phyloP scores from a whole-genome alignment of 2,888 invertebrate species.

The Tenthredo notha region DNA sequence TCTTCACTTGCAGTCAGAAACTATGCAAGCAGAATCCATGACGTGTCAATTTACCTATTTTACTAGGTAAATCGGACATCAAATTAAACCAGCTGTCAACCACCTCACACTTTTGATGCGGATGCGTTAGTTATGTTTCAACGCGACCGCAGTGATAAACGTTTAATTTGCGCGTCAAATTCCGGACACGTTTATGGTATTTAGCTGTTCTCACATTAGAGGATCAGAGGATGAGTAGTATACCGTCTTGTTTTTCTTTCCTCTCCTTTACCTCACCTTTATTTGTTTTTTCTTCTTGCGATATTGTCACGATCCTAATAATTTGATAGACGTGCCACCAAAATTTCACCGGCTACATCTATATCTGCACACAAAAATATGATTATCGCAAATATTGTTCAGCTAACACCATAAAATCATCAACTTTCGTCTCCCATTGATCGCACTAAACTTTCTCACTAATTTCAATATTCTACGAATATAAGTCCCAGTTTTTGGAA shows the following conservation, averaged over 20 bases:
- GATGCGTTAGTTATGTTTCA: background rate
- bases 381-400: background rate
- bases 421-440: background rate
- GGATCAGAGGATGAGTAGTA: background rate
- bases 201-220: background rate
- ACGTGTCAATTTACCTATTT: too few species aligned
- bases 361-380: background rate
- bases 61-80: too few species aligned
- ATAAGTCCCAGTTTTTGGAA: too few species aligned
- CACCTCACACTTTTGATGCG: background rate
- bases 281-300: background rate
- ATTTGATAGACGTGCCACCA: background rate
- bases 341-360: background rate
- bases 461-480: too few species aligned
- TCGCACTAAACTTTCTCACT: too few species aligned
- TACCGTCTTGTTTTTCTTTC: slow-evolving; percentile 8
- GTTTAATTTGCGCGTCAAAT: slow-evolving; percentile 20
- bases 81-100: background rate
- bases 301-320: slow-evolving; percentile 2
- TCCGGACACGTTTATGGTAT: slow-evolving; percentile 27
- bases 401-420: background rate
- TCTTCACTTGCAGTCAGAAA: background rate
- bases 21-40: background rate
- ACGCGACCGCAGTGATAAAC: background rate
- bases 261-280: background rate